Evolutionary conservation across 1,140 invertebrate genomes (phyloP), one percentile per base, ranked within the genome.

Genomic region (Drosophila auraria): DNA sequence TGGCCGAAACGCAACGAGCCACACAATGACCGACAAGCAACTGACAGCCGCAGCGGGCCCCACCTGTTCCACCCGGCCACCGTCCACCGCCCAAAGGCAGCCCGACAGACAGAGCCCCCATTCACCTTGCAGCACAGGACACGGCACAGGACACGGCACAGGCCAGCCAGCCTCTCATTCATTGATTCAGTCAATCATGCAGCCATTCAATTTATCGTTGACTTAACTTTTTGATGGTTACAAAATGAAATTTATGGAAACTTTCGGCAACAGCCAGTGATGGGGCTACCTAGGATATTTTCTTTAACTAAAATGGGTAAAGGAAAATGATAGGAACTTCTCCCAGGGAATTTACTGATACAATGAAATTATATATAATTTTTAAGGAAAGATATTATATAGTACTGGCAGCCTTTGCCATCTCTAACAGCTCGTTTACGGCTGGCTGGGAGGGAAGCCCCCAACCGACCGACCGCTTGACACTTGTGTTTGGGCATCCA

Each of bases 151-250:
- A 33, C 36, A 38, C 36, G 5, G 36, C 36, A 27, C 61, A 60
- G 9, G 33, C 33, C 12, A 60, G 33, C 33, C 68, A 63, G 36
- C 61, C 71, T 25, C 38, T 62, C 80, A 64, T 60, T 82, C 80
- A 54, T 15, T 78, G 73, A 82, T 47, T 74, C 84, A 87, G 80
- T 87, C 83, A 87, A 83, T 87, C 83, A 83, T 68, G 73, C 80
- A 79, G 66, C 68, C 86, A 84, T 89, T 89, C 84, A 89, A 89
- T 89, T 89, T 90, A 89, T 87, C 82, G 86, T 90, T 90, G 81
- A 79, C 84, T 89, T 89, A 78, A 89, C 84, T 89, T 87, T 89
- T 89, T 87, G 84, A 89, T 89, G 86, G 78, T 68, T 82, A 84
- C 84, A 84, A 90, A 89, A 89, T 89, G 81, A 89, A 89, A 89